Conservation (phyloP, 2,888 invertebrate genomes). For the Drosophila formosana region DNA sequence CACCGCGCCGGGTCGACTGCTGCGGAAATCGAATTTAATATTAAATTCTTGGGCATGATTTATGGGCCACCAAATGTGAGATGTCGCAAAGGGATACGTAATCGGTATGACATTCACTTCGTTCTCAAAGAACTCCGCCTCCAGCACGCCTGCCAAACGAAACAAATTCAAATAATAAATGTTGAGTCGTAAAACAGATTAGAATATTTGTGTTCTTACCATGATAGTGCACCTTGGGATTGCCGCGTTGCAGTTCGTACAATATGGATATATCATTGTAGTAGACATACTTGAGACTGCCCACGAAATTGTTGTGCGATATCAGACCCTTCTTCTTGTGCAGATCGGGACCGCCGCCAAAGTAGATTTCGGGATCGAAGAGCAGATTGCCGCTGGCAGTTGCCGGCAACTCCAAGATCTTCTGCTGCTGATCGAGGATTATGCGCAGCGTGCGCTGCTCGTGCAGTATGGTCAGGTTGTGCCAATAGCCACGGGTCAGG, state of each 20-base stretch:
- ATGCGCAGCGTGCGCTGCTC: conserved; percentile 90
- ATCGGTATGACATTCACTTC: conserved; percentile 95
- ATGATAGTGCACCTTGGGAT: conserved; percentile 93
- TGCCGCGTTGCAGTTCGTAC: conserved; percentile 93
- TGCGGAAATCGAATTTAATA: conserved; percentile 94
- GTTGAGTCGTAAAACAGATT: neutral
- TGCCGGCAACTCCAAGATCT: conserved; percentile 89
- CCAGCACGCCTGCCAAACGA: conserved; percentile 87
- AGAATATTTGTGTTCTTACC: conserved; percentile 73
- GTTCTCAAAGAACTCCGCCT: conserved; percentile 93
- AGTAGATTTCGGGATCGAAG: conserved; percentile 97
- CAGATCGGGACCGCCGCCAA: conserved; percentile 94
- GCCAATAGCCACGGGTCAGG: conserved; percentile 93
- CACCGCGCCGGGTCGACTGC: conserved; percentile 92
- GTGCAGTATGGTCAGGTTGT: conserved; percentile 94
- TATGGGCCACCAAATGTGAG: conserved; percentile 95
- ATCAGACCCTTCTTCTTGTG: conserved; percentile 93
- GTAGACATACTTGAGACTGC: conserved; percentile 95
- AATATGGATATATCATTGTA: conserved; percentile 96
- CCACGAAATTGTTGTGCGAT: conserved; percentile 94
- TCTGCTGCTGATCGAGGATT: conserved; percentile 90
- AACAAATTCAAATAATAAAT: conserved; percentile 9
- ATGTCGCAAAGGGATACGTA: conserved; percentile 95
- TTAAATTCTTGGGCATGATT: conserved; percentile 90
- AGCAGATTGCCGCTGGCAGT: conserved; percentile 89